Evolutionary conservation across 2,888 invertebrate genomes (phyloP), one percentile per base, ranked within the genome.

Genomic region (Colostygia pectinataria): DNA sequence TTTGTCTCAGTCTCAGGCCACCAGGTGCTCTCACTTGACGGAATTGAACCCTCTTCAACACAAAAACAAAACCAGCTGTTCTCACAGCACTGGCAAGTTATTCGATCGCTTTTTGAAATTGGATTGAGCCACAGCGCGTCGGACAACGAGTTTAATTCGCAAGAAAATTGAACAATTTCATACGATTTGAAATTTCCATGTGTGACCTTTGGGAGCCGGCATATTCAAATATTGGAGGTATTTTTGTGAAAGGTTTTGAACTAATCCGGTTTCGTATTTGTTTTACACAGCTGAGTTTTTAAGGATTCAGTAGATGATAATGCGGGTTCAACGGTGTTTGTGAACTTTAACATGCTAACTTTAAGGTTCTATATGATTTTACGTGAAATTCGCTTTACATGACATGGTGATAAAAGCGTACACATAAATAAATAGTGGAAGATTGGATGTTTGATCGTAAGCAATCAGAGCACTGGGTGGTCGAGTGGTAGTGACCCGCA

Each of bases 51-150:
- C n/a, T n/a, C n/a, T n/a, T n/a, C n/a, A n/a, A n/a, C n/a, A n/a
- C n/a, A n/a, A n/a, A n/a, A n/a, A n/a, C n/a, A n/a, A n/a, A n/a
- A 15, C 6, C 24, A 46, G 41, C 51, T 42, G 36, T 38, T 24
- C 15, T 6, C 1, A 23, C 2, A 24, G 8, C 7, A 20, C 51
- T 33, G 37, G 4, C 9, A 24, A 32, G 32, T 42, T 37, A 45
- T 50, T 50, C 47, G 49, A 52, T 57, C 47, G 44, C 52, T 57
- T 59, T 57, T 59, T 53, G 40, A 57, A 57, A 59, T 59, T 57
- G 59, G 59, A 57, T 52, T n/a, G 51, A 52, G 49, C 39, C 46
- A 29, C 31, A 50, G 40, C 39, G 48, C 52, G 46, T 43, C 27
- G 36, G 32, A 38, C 44, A 9, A 36, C 38, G 20, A 25, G 23